Evolutionary conservation across 2,113 vertebrate genomes (phyloP), one percentile per base, ranked within the genome.

Genomic region (Menidia beryllina): DNA sequence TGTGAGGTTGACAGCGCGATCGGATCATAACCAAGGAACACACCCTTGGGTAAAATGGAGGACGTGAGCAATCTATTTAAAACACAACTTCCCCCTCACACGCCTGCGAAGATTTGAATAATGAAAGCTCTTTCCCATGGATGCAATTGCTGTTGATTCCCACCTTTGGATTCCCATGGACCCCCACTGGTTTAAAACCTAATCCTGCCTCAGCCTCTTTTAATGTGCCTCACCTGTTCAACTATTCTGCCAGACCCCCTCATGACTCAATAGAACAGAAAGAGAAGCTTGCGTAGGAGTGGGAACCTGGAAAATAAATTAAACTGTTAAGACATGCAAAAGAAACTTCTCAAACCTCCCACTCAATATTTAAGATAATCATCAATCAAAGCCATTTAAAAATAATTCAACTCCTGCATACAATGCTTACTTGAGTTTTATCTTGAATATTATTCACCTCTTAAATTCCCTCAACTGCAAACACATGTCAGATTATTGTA

Each of bases 351-450:
- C 52, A 72, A 82, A 69, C 76, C 82, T 20, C 78, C 67, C 67
- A 11, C 83, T 81, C 79, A 88, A 90, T 91, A 83, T 89, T 87
- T n/a, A n/a, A 88, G 82, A 91, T 90, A 79, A 90, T 38, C 90
- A 85, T 69, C 85, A 65, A 66, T 71, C 76, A 71, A 60, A 52
- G 72, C 50, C 34, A 41, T 84, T 75, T 85, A 91, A 84, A 80
- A 89, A 86, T 88, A 81, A 90, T 88, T 79, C 73, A 76, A 86
- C 72, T 83, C 73, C 64, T 39, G 69, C 56, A 62, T 75, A 77
- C 66, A 71, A 39, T 23, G 79, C 82, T 80, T 56, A 69, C 72
- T 71, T 66, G 79, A 80, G 64, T 74, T 83, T 84, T 70, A 72
- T 74, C 60, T 74, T 73, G 78, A 84, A 83, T 91, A 87, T 89